phyloP scores from a whole-genome alignment of 2,797 vertebrate genomes.

The Galaxias olidus region DNA sequence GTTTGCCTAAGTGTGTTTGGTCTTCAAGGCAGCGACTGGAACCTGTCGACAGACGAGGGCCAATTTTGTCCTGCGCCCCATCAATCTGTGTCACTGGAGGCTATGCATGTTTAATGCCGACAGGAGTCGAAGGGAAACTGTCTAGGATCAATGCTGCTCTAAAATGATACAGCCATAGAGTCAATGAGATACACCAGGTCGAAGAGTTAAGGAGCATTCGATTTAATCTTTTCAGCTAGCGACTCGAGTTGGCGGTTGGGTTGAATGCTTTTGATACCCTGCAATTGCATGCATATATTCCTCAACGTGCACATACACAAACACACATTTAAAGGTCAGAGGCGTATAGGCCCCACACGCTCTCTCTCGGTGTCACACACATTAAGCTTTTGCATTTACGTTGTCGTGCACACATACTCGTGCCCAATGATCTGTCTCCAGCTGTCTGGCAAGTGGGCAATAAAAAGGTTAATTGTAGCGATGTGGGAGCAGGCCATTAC shows the following conservation, averaged over 20 bases:
- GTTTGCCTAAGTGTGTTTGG: background rate
- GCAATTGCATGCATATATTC: background rate
- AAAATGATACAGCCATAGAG: conserved; percentile 20
- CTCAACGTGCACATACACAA: conserved; percentile 2
- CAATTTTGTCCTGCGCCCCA: background rate
- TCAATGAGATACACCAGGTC: conserved; percentile 41
- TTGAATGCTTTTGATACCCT: conserved; percentile 25
- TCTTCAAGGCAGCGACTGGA: background rate
- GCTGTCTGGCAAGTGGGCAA: conserved; percentile 68
- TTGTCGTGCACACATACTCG: conserved; percentile 3
- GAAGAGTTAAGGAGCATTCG: conserved; percentile 48
- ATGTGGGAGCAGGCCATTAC: conserved; percentile 69
- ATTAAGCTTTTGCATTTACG: conserved; percentile 24
- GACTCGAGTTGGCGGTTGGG: conserved; percentile 43
- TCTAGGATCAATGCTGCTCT: conserved; percentile 25
- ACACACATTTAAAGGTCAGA: background rate
- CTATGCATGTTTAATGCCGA: conserved; percentile 14
- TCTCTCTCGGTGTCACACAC: conserved; percentile 10
- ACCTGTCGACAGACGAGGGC: background rate
- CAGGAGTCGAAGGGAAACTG: conserved; percentile 31
- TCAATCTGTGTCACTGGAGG: conserved; percentile 19
- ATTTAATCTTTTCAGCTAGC: conserved; percentile 46
- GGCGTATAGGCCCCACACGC: background rate
- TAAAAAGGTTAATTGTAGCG: conserved; percentile 79
- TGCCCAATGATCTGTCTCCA: conserved; percentile 47